Conservation (phyloP, 2,888 invertebrate genomes). For the Epistrophe grossulariae region DNA sequence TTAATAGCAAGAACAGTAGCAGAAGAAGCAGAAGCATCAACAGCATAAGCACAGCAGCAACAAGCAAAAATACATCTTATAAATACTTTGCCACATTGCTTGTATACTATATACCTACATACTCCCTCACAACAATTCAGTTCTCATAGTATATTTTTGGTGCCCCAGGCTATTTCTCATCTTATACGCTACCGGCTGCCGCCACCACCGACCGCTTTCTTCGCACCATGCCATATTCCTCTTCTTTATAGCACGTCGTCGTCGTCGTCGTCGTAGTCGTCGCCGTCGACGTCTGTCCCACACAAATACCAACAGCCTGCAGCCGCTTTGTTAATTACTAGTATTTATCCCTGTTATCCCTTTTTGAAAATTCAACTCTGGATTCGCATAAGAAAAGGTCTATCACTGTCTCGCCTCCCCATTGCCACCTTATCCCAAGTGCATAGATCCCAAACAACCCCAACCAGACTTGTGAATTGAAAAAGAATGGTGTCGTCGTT, state of each 20-base stretch:
- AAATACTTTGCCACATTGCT: constrained; percentile 13
- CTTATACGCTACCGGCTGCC: constrained; percentile 4
- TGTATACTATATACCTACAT: background rate
- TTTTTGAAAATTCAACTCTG: constrained; percentile 49
- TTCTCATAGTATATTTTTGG: constrained; percentile 18
- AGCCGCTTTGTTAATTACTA: constrained; percentile 72
- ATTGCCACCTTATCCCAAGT: background rate
- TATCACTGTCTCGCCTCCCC: background rate
- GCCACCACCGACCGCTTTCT: background rate
- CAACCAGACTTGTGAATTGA: constrained; percentile 42
- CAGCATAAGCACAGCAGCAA: constrained; percentile 29
- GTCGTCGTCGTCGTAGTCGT: background rate
- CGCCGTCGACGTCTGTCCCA: background rate
- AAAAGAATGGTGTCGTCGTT: constrained; percentile 17
- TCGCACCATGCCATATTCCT: background rate
- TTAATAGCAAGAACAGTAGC: background rate
- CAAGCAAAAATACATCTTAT: constrained; percentile 30
- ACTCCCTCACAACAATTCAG: constrained; percentile 8
- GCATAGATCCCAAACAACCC: constrained; percentile 3
- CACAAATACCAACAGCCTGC: constrained; percentile 38
- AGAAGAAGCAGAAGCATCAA: background rate
- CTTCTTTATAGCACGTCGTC: background rate
- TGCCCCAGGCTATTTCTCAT: constrained; percentile 55
- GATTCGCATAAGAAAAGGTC: constrained; percentile 38
- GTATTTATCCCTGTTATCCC: constrained; percentile 64